phyloP scores from a whole-genome alignment of 2,797 vertebrate genomes.

The Mormyrus hasselquistii region DNA sequence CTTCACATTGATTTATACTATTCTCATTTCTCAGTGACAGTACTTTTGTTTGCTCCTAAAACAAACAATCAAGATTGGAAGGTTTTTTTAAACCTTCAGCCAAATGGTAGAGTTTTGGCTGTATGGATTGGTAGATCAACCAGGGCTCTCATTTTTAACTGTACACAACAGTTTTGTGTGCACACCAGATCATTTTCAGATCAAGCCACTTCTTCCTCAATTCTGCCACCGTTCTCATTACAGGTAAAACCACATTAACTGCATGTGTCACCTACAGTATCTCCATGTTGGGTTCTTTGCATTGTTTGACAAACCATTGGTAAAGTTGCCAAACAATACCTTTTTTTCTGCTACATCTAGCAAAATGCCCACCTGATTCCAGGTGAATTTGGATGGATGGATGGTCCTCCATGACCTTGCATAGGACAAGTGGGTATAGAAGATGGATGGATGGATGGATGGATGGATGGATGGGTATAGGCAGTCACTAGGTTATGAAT shows the following conservation, averaged over 20 bases:
- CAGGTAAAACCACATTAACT: neutral
- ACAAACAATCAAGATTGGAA: neutral
- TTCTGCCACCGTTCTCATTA: neutral
- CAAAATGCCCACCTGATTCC: neutral
- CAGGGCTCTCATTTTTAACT: neutral
- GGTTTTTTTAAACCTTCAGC: neutral
- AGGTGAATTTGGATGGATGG: neutral
- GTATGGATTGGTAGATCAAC: neutral
- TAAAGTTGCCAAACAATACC: neutral
- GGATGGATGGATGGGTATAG: neutral
- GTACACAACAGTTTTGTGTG: neutral
- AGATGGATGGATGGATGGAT: neutral
- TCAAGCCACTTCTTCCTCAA: neutral
- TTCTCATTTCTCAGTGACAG: neutral
- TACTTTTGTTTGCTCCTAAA: neutral
- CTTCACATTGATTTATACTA: neutral
- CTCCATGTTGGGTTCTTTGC: neutral
- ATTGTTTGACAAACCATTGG: neutral
- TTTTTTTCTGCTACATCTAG: neutral
- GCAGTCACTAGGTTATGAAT: neutral
- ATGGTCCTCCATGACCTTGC: neutral
- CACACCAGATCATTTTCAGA: neutral
- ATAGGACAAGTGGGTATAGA: neutral
- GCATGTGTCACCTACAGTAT: neutral
- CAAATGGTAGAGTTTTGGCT: neutral